phyloP scores from a whole-genome alignment of 2,113 vertebrate species.

The Percopsis transmontana region DNA sequence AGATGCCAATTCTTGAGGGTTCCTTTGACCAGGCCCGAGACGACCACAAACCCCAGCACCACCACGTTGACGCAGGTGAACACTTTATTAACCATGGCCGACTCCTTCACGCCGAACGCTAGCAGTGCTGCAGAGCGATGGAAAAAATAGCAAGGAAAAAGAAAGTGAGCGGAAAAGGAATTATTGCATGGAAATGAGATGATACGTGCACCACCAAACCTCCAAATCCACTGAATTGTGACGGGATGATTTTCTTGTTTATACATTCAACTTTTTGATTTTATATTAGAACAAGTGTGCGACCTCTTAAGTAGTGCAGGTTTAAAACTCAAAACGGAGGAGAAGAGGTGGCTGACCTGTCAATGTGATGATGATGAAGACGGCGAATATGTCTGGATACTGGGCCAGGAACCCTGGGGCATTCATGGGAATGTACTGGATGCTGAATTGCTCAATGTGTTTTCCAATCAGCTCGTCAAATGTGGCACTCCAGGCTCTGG shows the following conservation, averaged over 20 bases:
- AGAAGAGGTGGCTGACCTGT: slow-evolving; percentile 77
- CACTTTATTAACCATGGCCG: slow-evolving; percentile 91
- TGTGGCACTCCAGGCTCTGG: slow-evolving; percentile 92
- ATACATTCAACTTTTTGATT: no score
- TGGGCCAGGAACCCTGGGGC: slow-evolving; percentile 85
- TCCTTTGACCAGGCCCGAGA: slow-evolving; percentile 94
- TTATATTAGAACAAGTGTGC: no score
- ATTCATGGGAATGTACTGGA: slow-evolving; percentile 82
- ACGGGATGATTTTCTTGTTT: no score
- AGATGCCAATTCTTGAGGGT: slow-evolving; percentile 87
- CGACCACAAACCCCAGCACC: slow-evolving; percentile 89
- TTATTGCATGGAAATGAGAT: no score
- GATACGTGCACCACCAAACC: no score
- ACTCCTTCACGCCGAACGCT: slow-evolving; percentile 93
- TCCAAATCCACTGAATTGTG: no score
- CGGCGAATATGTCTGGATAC: slow-evolving; percentile 92
- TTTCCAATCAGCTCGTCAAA: slow-evolving; percentile 91
- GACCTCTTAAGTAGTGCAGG: no score
- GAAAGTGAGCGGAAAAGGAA: background rate
- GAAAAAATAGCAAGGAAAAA: background rate
- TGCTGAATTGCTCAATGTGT: slow-evolving; percentile 82
- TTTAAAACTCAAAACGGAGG: no score
- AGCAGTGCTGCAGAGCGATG: slow-evolving; percentile 80
- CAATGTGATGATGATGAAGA: slow-evolving; percentile 88
- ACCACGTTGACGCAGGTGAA: slow-evolving; percentile 95